Base-by-base conservation (phyloP, 2,113 vertebrate genomes). In the Dicerorhinus sumatrensis region DNA sequence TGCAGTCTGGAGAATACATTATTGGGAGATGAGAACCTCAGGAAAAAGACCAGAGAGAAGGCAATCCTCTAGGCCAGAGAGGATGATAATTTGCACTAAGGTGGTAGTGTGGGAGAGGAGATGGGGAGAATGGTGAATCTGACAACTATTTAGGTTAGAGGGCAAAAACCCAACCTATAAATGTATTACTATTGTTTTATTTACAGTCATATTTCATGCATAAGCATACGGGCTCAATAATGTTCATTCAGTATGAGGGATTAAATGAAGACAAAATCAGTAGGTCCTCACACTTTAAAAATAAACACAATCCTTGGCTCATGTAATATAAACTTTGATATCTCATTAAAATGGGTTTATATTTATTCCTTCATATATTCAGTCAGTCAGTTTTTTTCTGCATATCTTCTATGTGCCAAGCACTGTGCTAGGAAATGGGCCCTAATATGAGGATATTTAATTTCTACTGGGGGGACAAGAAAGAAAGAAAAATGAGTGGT, bases 321-420 rank as follows among this genome's bases (percentile, higher is more conserved):
- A 65, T 27, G 60, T 31, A 81, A 86, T 29, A 36, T 14, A 69
- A 87, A 58, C 51, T 67, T 85, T 86, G 81, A 54, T 31, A 39
- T n/a, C n/a, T 94, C 79, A 51, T 83, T 87, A 96, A 96, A 80
- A 63, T 75, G 13, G 5, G 29, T 73, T 95, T 91, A 21, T 56
- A 70, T 29, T 80, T 84, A 88, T 39, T 91, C 12, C 42, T 94
- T 56, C 29, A 48, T 31, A 36, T 95, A 60, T 58, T 93, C 60
- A 39, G 25, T 51, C 21, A 65, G 9, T 77, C 73, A 46, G 48
- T 11, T 63, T 73, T 67, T 20, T 76, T 42, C 46, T 69, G 27
- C 16, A 46, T 82, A 39, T 18, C 18, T 72, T 21, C 13, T 81
- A 5, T 36, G n/a, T 80, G 27, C 46, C 65, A 96, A 39, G 39